Percentiles rank a stretch among this genome's conserved stretches.
phyloP scores from a whole-genome alignment of 1,140 invertebrate species.

The Bombus superbus region DNA sequence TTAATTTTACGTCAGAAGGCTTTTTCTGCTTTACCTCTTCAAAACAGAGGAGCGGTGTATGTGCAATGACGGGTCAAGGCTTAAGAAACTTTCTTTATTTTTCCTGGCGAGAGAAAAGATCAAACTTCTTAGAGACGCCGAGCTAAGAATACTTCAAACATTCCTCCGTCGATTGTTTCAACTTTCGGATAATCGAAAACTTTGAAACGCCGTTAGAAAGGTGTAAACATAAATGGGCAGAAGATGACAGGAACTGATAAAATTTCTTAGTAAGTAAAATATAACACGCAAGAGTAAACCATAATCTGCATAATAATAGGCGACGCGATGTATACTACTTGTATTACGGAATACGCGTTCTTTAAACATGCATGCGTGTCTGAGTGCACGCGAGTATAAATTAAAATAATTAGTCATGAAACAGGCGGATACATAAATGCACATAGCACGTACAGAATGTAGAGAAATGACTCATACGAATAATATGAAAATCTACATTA shows the following conservation, averaged over 20 bases:
- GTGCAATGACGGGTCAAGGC: constrained; percentile 46
- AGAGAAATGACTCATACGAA: not conserved
- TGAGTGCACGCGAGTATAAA: not conserved
- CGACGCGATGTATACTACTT: no score
- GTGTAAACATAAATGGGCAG: no score
- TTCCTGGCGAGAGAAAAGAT: not conserved
- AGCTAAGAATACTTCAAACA: not conserved
- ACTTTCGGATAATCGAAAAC: not conserved
- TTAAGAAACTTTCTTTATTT: constrained; percentile 47
- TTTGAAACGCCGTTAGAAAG: not conserved
- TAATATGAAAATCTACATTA: not conserved
- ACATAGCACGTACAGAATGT: not conserved
- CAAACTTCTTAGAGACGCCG: not conserved
- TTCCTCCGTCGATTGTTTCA: constrained; percentile 9
- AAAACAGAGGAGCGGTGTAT: constrained; percentile 4
- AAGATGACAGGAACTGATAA: not conserved
- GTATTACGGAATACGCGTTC: not conserved
- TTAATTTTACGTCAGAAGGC: constrained; percentile 47
- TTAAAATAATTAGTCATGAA: constrained; percentile 26
- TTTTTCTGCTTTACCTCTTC: not conserved
- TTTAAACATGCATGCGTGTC: not conserved
- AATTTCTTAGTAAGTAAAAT: not conserved
- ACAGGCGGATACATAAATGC: not conserved
- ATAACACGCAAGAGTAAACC: not conserved
- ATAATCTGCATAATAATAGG: not conserved